Percentiles rank a stretch among this genome's conserved stretches.
Evolutionary conservation across 2,113 vertebrate species (phyloP).

Genomic region (Grus americana): DNA sequence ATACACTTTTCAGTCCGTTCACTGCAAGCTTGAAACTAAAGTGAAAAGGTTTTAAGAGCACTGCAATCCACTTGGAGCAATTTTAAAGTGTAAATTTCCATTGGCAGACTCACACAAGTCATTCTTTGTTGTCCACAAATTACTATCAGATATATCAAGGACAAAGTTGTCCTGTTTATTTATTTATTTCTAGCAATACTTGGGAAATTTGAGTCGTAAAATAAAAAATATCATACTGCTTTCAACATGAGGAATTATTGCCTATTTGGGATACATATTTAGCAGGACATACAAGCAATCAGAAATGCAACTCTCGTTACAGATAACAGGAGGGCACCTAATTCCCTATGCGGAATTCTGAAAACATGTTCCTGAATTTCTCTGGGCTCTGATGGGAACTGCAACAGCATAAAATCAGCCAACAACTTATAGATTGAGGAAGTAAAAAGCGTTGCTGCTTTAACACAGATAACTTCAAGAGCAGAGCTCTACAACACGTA

Average conservation of each 20-base stretch:
- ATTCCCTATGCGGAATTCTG: background rate
- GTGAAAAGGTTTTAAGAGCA: constrained; percentile 38
- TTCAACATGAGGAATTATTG: background rate
- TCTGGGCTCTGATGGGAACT: background rate
- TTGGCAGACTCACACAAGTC: constrained; percentile 30
- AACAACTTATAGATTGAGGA: background rate
- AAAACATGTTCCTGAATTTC: background rate
- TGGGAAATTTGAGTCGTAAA: background rate
- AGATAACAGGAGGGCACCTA: background rate
- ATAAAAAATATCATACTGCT: background rate
- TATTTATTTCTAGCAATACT: constrained; percentile 28
- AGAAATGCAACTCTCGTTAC: background rate
- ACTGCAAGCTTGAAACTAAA: constrained; percentile 5
- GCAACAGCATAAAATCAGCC: background rate
- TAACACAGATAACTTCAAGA: background rate
- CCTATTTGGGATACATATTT: background rate
- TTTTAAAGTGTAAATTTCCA: constrained; percentile 59
- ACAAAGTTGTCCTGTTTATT: constrained; percentile 15
- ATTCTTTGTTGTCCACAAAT: constrained; percentile 46
- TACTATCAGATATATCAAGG: constrained; percentile 6
- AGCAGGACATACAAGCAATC: background rate
- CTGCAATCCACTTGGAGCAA: background rate
- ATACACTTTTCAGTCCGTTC: constrained; percentile 26
- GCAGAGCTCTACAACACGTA: background rate
- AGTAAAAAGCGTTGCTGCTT: background rate